Evolutionary conservation across 2,888 invertebrate genomes (phyloP), one percentile per base, ranked within the genome.

Genomic region (Patella pellucida): DNA sequence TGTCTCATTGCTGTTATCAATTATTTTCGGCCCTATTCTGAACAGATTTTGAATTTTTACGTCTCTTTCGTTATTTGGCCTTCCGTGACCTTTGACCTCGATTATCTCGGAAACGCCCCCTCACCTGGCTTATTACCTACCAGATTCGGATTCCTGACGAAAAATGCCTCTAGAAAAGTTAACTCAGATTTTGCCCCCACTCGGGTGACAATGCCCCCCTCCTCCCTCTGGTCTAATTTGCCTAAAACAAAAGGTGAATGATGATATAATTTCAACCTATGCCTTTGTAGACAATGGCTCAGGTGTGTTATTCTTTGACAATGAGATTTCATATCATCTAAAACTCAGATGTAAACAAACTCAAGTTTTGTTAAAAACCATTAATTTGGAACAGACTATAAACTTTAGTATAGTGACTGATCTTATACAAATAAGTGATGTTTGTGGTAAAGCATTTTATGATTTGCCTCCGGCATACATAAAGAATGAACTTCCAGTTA

Each of bases 261-360:
- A 56, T 4, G 19, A 62, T 62, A 19, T 62, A 19, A 19, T 62
- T 9, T n/a, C 62, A 7, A 62, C 62, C 19, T 62, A 62, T 19
- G n/a, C n/a, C 19, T 62, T 62, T 12, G 62, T 62, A n/a, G 62
- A 62, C 3, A 62, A 62, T 62, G 62, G 62, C n/a, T 62, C 62
- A n/a, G 11, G n/a, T 11, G 62, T 19, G n/a, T n/a, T n/a, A 9
- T 62, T 62, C 14, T 11, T 62, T 62, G 15, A 41, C 41, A 41
- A 41, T 41, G 41, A 41, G 41, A 41, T 41, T 41, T 41, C 9
- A 7, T 41, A 41, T 41, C 41, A 41, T 41, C 62, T 62, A 7
- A n/a, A 62, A 62, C 19, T 56, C 16, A 16, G 16, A 14, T n/a
- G 56, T 15, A 56, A 56, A 16, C 16, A 9, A 15, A 19, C 19